Evolutionary conservation across 30 jellyfish, hydroid and myxozoan species (phyloP).

Genomic region (Aurelia aurita): DNA sequence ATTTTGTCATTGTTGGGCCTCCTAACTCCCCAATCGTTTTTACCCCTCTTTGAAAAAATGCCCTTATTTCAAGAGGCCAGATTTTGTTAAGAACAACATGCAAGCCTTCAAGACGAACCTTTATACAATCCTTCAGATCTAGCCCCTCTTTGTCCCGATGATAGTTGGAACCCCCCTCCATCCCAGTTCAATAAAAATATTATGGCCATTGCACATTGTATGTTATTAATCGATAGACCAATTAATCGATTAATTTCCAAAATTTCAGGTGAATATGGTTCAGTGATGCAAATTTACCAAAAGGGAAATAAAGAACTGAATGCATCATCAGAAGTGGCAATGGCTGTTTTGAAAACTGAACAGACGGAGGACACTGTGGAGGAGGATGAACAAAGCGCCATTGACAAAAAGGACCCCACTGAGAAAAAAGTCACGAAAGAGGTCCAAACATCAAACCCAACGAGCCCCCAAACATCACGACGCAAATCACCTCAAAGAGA

Average conservation of each 20-base stretch:
- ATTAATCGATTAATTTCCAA: not conserved
- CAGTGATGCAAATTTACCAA: constrained; percentile 85
- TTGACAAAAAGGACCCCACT: not conserved
- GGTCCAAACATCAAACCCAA: not conserved
- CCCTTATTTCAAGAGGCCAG: no score
- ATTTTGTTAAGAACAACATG: no score
- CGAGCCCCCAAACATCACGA: not conserved
- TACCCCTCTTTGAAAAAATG: no score
- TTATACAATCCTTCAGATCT: no score
- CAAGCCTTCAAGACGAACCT: no score
- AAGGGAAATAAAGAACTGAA: constrained; percentile 84
- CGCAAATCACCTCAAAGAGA: constrained; percentile 16
- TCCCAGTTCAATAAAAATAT: no score
- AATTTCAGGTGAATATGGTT: constrained; percentile 92
- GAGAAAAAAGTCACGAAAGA: not conserved
- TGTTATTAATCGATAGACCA: no score
- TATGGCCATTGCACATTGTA: no score
- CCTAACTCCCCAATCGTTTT: no score
- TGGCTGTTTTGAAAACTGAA: constrained; percentile 53
- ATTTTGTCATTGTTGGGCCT: no score
- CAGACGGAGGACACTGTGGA: not conserved
- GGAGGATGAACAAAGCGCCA: not conserved
- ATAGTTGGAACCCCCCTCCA: no score
- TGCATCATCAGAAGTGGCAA: constrained; percentile 76
- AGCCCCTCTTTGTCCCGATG: no score